These are phyloP conservation scores for Lontra canadensis DNA, from an alignment of 2,113 vertebrate species.

Conservation along the genomic window DNA sequence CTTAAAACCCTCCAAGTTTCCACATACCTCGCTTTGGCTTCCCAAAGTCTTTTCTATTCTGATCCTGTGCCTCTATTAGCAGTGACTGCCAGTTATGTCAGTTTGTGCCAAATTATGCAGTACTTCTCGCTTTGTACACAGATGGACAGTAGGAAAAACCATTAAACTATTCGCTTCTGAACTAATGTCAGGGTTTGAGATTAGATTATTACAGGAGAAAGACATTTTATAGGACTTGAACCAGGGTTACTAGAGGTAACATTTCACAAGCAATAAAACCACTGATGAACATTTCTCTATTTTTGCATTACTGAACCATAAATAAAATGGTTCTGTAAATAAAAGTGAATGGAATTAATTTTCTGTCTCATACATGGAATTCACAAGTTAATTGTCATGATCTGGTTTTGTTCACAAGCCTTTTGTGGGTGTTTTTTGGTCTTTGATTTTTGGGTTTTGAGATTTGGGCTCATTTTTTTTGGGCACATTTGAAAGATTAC, in stretches of 20 bases:
- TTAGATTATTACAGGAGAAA: slow-evolving; percentile 42
- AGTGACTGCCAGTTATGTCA: slow-evolving; percentile 10
- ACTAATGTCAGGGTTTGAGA: slow-evolving; percentile 26
- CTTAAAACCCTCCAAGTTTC: neutral
- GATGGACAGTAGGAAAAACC: neutral
- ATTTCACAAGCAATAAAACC: neutral
- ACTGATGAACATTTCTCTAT: neutral
- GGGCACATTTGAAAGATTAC: slow-evolving; percentile 1
- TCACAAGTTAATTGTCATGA: neutral
- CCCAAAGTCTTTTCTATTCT: slow-evolving; percentile 28
- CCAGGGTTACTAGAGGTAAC: neutral
- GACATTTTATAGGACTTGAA: neutral
- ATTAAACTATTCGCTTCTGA: neutral
- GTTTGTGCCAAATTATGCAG: slow-evolving; percentile 28
- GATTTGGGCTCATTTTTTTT: neutral
- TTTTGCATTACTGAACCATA: neutral
- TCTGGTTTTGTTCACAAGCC: neutral
- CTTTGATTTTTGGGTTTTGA: neutral
- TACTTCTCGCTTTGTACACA: slow-evolving; percentile 34
- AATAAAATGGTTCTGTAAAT: slow-evolving; percentile 31
- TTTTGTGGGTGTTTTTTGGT: neutral
- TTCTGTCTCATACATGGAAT: slow-evolving; percentile 2
- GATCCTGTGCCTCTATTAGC: neutral
- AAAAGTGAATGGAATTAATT: slow-evolving; percentile 34
- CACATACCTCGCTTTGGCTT: neutral